Percentiles rank a stretch among this genome's conserved stretches.
phyloP scores from a whole-genome alignment of 2,888 invertebrate genomes.

The Carcina quercana region DNA sequence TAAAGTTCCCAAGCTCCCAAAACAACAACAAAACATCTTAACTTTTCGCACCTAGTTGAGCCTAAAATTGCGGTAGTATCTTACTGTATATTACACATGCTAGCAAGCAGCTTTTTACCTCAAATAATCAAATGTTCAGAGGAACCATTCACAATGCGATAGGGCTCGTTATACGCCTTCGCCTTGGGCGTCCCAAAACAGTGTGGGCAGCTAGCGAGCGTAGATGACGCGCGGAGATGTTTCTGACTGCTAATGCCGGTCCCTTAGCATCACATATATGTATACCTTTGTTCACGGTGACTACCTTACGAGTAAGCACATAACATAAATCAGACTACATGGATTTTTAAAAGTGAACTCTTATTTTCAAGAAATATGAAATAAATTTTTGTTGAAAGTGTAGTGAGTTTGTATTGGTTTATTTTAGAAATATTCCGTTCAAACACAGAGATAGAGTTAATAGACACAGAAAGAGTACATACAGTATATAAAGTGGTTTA shows the following conservation, averaged over 20 bases:
- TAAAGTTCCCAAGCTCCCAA: too few species aligned
- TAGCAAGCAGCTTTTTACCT: background rate
- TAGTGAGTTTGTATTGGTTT: too few species aligned
- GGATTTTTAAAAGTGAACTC: too few species aligned
- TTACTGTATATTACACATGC: background rate
- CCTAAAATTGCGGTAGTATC: background rate
- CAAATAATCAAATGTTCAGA: slow-evolving; percentile 1
- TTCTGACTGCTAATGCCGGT: slow-evolving; percentile 42
- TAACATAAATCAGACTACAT: too few species aligned
- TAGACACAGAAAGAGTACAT: too few species aligned
- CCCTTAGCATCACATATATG: slow-evolving; percentile 37
- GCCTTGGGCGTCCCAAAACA: slow-evolving; percentile 31
- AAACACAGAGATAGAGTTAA: too few species aligned
- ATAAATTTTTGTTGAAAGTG: background rate
- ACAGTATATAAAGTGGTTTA: too few species aligned
- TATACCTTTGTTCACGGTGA: slow-evolving; percentile 37
- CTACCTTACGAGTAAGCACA: slow-evolving; percentile 36
- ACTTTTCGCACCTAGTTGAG: too few species aligned
- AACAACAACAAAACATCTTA: too few species aligned
- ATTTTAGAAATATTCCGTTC: too few species aligned
- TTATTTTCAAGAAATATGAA: slow-evolving; percentile 10
- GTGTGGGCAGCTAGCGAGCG: slow-evolving; percentile 25
- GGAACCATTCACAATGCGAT: slow-evolving; percentile 6
- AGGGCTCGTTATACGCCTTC: slow-evolving; percentile 19
- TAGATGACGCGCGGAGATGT: slow-evolving; percentile 28